Evolutionary conservation across 2,113 vertebrate species (phyloP), one percentile per base, ranked within the genome.

Genomic region (Cyanoderma ruficeps): DNA sequence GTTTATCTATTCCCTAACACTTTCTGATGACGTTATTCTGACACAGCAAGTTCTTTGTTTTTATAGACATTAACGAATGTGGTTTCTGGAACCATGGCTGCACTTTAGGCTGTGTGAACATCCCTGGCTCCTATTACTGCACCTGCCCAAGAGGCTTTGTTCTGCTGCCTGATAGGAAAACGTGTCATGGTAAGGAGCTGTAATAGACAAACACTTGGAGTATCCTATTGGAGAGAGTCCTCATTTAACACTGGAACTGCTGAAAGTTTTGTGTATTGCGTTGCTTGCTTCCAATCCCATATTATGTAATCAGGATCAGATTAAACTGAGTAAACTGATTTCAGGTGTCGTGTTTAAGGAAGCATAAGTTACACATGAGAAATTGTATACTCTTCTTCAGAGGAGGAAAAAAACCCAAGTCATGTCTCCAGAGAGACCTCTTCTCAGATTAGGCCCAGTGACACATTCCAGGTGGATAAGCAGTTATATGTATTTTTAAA

Each of bases 61-160:
- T 88, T 39, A 35, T 75, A 99, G 99, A 99, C 98, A 94, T 99
- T 83, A 99, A 99, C 42, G 99, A 99, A 95, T 99, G 99, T 85
- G 98, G 98, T 70, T 97, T 98, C 41, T 98, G 98, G 99, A 99
- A 98, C 71, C 99, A 99, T 0, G 99, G 99, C 89, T 99, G 99
- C 95, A 99, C 99, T 88, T 98, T 99, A 33, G 99, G 99, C 17
- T 99, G 99, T 96, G 98, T 99, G 95, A 99, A 99, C 86, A 95
- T 97, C 55, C 99, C 98, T 8, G 99, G 99, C 9, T 99, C 99
- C 42, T 99, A 99, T 93, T 98, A 99, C 83, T 99, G 99, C 84
- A 99, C 98, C n/a, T 99, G 99, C 64, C 99, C 99, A 0, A 86
- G 92, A 77, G 99, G 99, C 49, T 99, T 99, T 31, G 93, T 98